Evolutionary conservation across 1,140 invertebrate species (phyloP).

Genomic region (Dendrolimus punctatus): DNA sequence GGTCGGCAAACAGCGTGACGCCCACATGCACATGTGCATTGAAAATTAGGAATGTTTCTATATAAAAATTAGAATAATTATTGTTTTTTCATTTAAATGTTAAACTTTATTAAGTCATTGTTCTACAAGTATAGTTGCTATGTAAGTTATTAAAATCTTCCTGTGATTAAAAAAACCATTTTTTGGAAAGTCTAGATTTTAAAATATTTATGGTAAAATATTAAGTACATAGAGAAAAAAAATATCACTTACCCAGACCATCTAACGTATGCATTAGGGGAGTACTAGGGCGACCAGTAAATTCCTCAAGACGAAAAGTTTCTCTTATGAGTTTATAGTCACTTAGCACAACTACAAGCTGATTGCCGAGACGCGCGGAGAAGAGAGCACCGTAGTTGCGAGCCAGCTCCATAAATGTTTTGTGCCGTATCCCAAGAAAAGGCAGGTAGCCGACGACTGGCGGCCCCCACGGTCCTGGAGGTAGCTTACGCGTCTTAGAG

Average conservation of each 20-base stretch:
- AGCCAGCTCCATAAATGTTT: conserved; percentile 82
- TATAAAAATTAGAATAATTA: not conserved
- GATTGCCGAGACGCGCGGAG: conserved; percentile 84
- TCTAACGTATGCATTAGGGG: conserved; percentile 89
- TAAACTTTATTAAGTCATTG: not conserved
- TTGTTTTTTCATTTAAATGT: no score
- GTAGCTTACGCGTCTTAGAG: conserved; percentile 74
- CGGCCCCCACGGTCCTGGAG: conserved; percentile 89
- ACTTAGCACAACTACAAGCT: conserved; percentile 87
- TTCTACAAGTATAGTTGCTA: no score
- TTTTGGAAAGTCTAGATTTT: no score
- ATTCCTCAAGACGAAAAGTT: conserved; percentile 87
- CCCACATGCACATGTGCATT: conserved; percentile 30
- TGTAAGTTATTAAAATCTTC: no score
- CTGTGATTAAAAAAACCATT: no score
- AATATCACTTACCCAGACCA: conserved; percentile 85
- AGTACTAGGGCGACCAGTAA: conserved; percentile 87
- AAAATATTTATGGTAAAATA: no score
- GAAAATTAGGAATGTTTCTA: not conserved
- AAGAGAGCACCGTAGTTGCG: conserved; percentile 86
- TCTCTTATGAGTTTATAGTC: conserved; percentile 89
- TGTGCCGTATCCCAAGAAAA: conserved; percentile 84
- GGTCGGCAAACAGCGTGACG: conserved; percentile 22
- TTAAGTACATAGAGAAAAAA: not conserved
- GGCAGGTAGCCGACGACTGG: conserved; percentile 88